phyloP scores from a whole-genome alignment of 64 coral and sea anemone genomes.

The Porites australiensis region DNA sequence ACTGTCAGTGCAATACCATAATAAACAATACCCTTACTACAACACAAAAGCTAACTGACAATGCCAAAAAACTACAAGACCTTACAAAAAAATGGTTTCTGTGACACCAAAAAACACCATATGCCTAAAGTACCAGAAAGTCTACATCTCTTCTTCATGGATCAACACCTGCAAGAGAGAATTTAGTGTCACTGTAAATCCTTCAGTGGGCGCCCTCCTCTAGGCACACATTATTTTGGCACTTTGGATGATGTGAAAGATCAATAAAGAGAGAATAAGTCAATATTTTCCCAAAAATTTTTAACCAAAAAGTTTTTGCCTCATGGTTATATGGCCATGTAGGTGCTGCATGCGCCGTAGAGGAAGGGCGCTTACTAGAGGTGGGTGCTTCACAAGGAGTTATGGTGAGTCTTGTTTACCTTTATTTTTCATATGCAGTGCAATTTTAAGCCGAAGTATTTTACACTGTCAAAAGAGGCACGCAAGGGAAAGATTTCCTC shows the following conservation, averaged over 20 bases:
- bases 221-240: background rate
- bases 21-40: no score
- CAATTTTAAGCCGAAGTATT: no score
- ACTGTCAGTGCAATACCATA: no score
- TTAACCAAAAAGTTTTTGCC: background rate
- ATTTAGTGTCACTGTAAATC: slow-evolving; percentile 59
- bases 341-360: slow-evolving; percentile 32
- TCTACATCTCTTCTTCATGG: background rate
- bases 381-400: slow-evolving; percentile 80
- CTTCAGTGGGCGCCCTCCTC: slow-evolving; percentile 87
- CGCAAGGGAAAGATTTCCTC: background rate
- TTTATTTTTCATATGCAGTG: background rate
- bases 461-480: background rate
- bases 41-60: no score
- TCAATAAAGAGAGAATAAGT: no score
- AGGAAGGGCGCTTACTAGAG: slow-evolving; percentile 85
- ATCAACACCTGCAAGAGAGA: slow-evolving; percentile 5
- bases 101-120: no score
- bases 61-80: no score
- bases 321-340: slow-evolving; percentile 23
- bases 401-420: slow-evolving; percentile 69
- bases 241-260: background rate
- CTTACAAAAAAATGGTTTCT: no score
- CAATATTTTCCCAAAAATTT: background rate
- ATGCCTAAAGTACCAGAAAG: background rate